These are phyloP conservation scores for Piprites chloris DNA, from an alignment of 2,113 vertebrate species.

Conservation along the genomic window DNA sequence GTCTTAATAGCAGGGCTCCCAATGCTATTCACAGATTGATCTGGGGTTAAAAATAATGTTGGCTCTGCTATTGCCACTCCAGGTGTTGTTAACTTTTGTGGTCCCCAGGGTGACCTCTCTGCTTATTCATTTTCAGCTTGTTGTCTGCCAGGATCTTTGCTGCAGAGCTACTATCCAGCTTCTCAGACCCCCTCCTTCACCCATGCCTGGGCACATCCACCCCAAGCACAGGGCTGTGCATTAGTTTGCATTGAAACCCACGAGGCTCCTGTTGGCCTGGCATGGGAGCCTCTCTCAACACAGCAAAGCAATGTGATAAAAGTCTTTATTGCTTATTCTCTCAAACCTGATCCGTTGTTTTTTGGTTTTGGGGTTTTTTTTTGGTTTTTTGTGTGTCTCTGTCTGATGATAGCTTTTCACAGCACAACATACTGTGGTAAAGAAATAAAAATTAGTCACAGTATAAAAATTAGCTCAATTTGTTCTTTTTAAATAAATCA, in stretches of 20 bases:
- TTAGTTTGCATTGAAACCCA: background rate
- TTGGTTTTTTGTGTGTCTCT: too few species aligned
- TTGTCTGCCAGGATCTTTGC: background rate
- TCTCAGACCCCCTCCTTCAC: background rate
- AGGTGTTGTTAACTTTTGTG: background rate
- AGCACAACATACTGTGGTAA: background rate
- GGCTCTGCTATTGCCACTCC: fast-evolving
- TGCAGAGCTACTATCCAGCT: background rate
- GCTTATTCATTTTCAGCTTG: background rate
- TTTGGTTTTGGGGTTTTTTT: fast-evolving
- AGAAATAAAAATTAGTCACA: background rate
- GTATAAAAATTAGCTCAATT: background rate
- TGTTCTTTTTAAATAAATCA: background rate
- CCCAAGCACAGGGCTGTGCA: background rate
- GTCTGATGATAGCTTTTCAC: background rate
- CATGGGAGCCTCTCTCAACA: background rate
- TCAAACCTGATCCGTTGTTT: background rate
- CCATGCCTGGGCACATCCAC: background rate
- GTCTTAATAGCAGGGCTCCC: background rate
- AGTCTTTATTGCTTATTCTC: background rate
- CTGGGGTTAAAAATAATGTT: background rate
- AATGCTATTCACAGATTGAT: background rate
- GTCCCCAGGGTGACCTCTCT: background rate
- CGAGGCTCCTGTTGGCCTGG: background rate
- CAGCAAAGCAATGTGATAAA: background rate